phyloP scores from a whole-genome alignment of 2,888 invertebrate species.

The Eucera pruinosa region DNA sequence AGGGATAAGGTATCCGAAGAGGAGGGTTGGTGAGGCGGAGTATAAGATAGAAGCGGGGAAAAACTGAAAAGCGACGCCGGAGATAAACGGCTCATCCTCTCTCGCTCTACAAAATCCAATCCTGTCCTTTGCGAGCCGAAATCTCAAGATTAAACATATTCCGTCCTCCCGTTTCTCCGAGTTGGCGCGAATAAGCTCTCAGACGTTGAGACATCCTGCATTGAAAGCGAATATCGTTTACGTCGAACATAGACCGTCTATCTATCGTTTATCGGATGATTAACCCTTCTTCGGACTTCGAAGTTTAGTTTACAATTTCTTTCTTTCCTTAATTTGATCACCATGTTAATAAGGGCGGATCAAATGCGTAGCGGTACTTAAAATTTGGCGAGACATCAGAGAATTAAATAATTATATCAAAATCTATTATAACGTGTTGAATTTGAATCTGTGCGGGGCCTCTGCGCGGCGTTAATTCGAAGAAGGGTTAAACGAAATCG shows the following conservation, averaged over 20 bases:
- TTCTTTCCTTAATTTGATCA: no score
- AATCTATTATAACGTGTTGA: no score
- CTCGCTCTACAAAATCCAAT: slow-evolving; percentile 79
- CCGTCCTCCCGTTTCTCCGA: slow-evolving; percentile 16
- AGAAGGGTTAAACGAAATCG: no score
- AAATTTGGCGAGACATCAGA: no score
- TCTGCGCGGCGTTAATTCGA: no score
- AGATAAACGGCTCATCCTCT: slow-evolving; percentile 83
- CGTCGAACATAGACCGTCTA: not conserved
- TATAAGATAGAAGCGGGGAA: slow-evolving; percentile 66
- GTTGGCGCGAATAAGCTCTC: slow-evolving; percentile 6
- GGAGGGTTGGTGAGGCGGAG: slow-evolving; percentile 65
- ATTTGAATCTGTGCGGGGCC: no score
- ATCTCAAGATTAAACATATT: slow-evolving; percentile 80
- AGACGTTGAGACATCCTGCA: not conserved
- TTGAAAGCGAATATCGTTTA: not conserved
- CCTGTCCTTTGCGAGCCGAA: slow-evolving; percentile 74
- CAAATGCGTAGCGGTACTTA: no score
- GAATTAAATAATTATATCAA: no score
- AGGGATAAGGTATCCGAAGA: slow-evolving; percentile 77
- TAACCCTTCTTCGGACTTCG: not conserved
- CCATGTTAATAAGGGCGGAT: no score
- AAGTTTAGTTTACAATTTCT: no score
- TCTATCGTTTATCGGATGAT: not conserved
- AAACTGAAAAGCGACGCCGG: slow-evolving; percentile 82